Evolutionary conservation across 2,113 vertebrate species (phyloP).

Genomic region (Cichladusa arquata): DNA sequence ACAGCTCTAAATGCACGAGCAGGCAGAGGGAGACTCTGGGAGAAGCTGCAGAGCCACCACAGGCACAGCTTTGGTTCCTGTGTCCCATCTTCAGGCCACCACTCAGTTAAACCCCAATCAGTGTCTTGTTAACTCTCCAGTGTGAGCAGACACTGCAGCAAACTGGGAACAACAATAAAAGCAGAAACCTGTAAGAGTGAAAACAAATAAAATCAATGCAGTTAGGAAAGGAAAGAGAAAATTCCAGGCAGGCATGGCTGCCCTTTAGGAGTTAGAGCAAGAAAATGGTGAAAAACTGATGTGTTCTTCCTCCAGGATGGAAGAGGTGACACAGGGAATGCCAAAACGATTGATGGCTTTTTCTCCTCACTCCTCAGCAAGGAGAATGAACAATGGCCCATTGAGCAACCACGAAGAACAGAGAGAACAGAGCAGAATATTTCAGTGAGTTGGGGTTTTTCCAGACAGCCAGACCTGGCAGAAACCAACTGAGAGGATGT

Average conservation of each 20-base stretch:
- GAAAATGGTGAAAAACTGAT: not conserved
- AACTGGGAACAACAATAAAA: not conserved
- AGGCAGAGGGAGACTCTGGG: not conserved
- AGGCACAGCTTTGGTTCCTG: not conserved
- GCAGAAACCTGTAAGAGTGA: not conserved
- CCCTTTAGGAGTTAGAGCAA: not conserved
- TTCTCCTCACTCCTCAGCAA: not conserved
- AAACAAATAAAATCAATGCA: not conserved
- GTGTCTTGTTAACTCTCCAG: not conserved
- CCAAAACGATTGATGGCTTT: not conserved
- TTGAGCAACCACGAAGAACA: not conserved
- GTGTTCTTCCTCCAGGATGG: not conserved
- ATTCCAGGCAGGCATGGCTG: not conserved
- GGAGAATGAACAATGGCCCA: not conserved
- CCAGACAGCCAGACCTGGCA: not conserved
- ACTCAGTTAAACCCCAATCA: not conserved
- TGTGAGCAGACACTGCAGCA: not conserved
- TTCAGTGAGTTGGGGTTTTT: not conserved
- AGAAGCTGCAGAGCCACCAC: not conserved
- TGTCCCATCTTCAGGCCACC: not conserved
- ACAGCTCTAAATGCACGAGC: not conserved
- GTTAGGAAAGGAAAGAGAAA: not conserved
- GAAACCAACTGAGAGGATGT: fast-evolving
- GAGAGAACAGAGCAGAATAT: not conserved
- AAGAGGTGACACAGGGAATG: not conserved